Conservation (phyloP, 92 coral and sea anemone genomes). For the Nematostella vectensis region DNA sequence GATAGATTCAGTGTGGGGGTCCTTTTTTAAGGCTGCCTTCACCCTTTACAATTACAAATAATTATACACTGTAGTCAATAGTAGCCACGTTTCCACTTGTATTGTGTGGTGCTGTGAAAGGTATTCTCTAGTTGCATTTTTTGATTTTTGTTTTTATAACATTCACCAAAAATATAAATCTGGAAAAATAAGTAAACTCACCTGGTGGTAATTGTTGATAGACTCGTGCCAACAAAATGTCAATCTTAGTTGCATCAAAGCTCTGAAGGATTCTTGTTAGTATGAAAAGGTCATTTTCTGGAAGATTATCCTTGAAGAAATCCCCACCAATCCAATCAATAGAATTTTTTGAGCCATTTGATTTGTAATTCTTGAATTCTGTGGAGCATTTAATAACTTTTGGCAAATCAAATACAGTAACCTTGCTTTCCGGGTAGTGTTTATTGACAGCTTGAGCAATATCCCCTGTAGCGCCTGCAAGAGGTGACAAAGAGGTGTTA, state of each 20-base stretch:
- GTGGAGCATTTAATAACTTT: slow-evolving; percentile 35
- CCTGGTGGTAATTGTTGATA: slow-evolving; percentile 46
- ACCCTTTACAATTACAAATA: too few relatives aligned
- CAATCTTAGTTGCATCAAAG: slow-evolving; percentile 32
- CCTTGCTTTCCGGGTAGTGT: slow-evolving; percentile 57
- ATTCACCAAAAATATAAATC: too few relatives aligned
- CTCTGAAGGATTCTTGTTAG: slow-evolving; percentile 35
- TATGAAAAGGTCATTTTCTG: slow-evolving; percentile 43
- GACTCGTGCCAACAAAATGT: slow-evolving; percentile 27
- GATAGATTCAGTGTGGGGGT: too few relatives aligned
- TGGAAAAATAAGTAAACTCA: too few relatives aligned
- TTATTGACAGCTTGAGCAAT: slow-evolving; percentile 42
- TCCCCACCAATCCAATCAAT: slow-evolving; percentile 47
- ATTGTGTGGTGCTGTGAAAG: too few relatives aligned
- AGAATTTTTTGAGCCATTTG: slow-evolving; percentile 20
- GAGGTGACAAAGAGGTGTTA: too few relatives aligned
- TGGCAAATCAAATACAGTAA: slow-evolving; percentile 53
- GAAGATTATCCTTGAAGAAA: slow-evolving; percentile 43
- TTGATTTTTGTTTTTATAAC: too few relatives aligned
- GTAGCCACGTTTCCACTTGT: too few relatives aligned
- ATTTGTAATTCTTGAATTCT: slow-evolving; percentile 22
- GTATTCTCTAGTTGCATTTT: too few relatives aligned
- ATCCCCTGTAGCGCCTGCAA: slow-evolving; percentile 33
- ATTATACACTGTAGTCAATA: too few relatives aligned
- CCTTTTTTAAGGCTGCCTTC: too few relatives aligned